Percentiles rank a stretch among this genome's conserved stretches.
These are phyloP conservation scores for Drosophila buzzatii DNA, from an alignment of 2,888 invertebrate genomes.

Conservation along the genomic window DNA sequence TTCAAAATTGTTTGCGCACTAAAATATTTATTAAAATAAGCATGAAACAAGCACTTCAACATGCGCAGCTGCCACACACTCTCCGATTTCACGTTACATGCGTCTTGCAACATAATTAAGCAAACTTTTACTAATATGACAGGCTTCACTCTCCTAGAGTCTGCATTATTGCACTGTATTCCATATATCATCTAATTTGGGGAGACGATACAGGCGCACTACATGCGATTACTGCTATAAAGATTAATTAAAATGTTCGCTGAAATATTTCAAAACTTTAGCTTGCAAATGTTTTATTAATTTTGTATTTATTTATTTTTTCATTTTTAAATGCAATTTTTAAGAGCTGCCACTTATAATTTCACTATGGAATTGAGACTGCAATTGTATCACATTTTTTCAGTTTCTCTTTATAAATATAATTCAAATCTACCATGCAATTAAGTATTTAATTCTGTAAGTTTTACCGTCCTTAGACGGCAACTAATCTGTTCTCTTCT, in stretches of 20 bases:
- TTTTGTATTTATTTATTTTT: background rate
- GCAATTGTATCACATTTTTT: too few relatives aligned
- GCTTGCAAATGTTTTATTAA: background rate
- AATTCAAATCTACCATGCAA: too few relatives aligned
- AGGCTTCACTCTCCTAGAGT: constrained; percentile 4
- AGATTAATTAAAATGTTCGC: constrained; percentile 6
- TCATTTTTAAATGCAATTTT: background rate
- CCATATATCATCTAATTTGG: background rate
- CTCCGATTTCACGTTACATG: constrained; percentile 1
- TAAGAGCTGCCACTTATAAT: too few relatives aligned
- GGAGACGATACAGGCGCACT: background rate
- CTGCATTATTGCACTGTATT: constrained; percentile 36
- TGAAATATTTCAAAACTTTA: background rate
- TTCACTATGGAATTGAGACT: too few relatives aligned
- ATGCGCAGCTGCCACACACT: constrained; percentile 1
- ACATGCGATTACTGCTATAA: background rate
- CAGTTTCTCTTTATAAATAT: too few relatives aligned
- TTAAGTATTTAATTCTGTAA: too few relatives aligned
- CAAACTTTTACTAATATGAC: constrained; percentile 55
- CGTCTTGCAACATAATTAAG: constrained; percentile 50
- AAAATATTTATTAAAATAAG: constrained; percentile 75
- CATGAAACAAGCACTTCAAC: constrained; percentile 9
- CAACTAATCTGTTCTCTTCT: too few relatives aligned
- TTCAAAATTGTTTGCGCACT: constrained; percentile 67
- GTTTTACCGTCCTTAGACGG: too few relatives aligned